Evolutionary conservation across 2,888 invertebrate genomes (phyloP).

Genomic region (Litoditis marina): DNA sequence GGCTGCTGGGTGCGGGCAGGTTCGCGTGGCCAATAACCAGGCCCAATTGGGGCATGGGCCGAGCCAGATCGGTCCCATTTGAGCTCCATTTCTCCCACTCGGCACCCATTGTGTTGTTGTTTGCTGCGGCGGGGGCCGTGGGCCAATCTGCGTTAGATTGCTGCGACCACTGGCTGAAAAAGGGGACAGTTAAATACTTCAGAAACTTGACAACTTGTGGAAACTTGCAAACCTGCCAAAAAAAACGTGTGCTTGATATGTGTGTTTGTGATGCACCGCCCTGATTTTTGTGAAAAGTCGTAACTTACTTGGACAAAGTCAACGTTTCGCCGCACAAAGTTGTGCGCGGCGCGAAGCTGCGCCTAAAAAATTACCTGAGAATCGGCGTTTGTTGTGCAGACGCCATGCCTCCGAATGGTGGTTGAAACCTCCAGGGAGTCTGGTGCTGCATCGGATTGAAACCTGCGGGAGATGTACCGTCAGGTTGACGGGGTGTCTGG

Average conservation of each 20-base stretch:
- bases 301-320: too few relatives aligned
- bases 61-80: slow-evolving; percentile 5
- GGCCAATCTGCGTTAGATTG: background rate
- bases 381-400: slow-evolving; percentile 4
- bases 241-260: too few relatives aligned
- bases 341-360: too few relatives aligned
- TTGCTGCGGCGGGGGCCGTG: background rate
- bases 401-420: slow-evolving; percentile 11
- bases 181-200: background rate
- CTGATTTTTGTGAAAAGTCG: too few relatives aligned
- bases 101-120: background rate
- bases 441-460: slow-evolving; percentile 16
- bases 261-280: too few relatives aligned
- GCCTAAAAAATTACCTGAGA: slow-evolving; percentile 4
- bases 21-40: slow-evolving; percentile 9
- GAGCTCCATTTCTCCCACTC: slow-evolving; percentile 1
- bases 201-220: background rate
- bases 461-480: slow-evolving; percentile 8
- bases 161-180: slow-evolving; percentile 8
- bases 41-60: slow-evolving; percentile 1
- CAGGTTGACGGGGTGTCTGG: slow-evolving; percentile 12
- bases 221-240: background rate
- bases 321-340: too few relatives aligned
- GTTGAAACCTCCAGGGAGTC: background rate
- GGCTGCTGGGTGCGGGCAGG: slow-evolving; percentile 7